phyloP scores from a whole-genome alignment of 2,888 invertebrate genomes.

The Diplazon laetatorius region DNA sequence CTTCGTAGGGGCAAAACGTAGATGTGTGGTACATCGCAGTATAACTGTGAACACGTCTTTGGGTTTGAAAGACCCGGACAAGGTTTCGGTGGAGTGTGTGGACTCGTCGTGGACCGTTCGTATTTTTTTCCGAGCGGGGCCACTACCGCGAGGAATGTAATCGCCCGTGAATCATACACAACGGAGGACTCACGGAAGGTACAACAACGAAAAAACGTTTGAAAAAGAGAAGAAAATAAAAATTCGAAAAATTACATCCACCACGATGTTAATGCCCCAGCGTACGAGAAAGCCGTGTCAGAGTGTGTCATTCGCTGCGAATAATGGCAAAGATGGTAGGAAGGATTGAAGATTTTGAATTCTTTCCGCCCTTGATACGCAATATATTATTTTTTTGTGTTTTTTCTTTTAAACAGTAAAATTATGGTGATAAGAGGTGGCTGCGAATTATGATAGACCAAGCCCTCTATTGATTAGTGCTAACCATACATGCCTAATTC shows the following conservation, averaged over 20 bases:
- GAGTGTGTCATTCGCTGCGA: neutral
- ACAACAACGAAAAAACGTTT: no score
- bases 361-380: neutral
- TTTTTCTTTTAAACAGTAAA: no score
- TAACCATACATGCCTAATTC: neutral
- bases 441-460: neutral
- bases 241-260: neutral
- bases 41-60: neutral
- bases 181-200: no score
- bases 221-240: neutral
- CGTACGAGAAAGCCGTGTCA: conserved; percentile 3
- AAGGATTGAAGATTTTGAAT: neutral
- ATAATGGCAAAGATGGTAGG: neutral
- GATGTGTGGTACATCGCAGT: conserved; percentile 3
- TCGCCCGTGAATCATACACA: neutral
- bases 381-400: no score
- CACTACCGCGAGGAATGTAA: conserved; percentile 10
- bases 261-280: conserved; percentile 1
- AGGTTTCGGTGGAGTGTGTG: neutral
- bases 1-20: conserved; percentile 39
- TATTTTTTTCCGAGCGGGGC: no score
- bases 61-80: neutral
- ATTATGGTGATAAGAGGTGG: neutral
- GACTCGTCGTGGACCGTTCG: no score
- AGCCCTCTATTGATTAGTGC: conserved; percentile 6